Conservation (phyloP, 2,113 vertebrate species). For the Fulmarus glacialis region DNA sequence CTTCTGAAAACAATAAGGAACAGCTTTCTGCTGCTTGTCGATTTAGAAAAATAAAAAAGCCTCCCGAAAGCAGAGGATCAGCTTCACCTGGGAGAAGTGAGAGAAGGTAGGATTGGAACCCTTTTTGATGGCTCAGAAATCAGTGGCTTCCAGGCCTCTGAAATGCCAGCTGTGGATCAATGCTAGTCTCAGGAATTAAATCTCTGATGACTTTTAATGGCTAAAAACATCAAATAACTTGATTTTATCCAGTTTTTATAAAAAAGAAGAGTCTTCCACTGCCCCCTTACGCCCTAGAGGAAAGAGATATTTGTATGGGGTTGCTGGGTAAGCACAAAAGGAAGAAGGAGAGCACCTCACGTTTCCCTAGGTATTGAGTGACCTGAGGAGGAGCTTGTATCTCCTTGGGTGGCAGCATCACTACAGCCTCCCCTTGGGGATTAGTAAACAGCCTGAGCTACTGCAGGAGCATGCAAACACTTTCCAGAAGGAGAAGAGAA, state of each 20-base stretch:
- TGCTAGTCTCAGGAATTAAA: not conserved
- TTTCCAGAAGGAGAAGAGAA: not conserved
- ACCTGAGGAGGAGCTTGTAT: not conserved
- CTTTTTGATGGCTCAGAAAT: not conserved
- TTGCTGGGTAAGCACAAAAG: not conserved
- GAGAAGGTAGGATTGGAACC: not conserved
- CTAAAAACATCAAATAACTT: not conserved
- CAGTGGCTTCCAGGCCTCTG: not conserved
- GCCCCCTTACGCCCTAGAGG: not conserved
- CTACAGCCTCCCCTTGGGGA: not conserved
- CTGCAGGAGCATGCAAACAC: not conserved
- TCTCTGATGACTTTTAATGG: not conserved
- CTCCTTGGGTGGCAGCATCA: not conserved
- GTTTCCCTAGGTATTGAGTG: not conserved
- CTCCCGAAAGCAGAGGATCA: not conserved
- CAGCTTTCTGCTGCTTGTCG: not conserved
- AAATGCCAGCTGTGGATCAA: not conserved
- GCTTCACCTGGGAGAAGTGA: not conserved
- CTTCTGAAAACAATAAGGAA: not conserved
- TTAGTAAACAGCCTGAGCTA: not conserved
- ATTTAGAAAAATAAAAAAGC: not conserved
- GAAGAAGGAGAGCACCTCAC: not conserved
- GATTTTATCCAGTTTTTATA: not conserved
- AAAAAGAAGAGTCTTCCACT: not conserved
- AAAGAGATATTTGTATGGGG: not conserved